A percentile compares a stretch with the other conserved stretches of the same genome.
These are phyloP conservation scores for Hemiprocne comata DNA, from an alignment of 2,113 vertebrate species.

Conservation along the genomic window DNA sequence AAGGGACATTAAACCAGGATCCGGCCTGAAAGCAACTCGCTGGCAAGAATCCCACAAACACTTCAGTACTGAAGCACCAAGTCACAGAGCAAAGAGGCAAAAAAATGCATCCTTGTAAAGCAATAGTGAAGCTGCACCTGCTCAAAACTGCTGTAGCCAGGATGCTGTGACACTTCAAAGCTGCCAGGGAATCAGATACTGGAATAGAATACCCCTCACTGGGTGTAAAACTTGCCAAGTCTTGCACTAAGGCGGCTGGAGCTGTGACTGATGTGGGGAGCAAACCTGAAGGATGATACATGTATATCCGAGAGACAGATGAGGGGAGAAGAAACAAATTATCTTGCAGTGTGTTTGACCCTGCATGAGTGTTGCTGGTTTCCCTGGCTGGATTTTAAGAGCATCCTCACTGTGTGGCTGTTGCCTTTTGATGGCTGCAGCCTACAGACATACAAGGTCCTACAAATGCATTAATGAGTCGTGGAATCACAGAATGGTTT, in stretches of 20 bases:
- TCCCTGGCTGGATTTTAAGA: background rate
- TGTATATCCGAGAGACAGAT: background rate
- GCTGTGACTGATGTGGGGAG: background rate
- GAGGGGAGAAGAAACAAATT: background rate
- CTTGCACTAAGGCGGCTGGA: background rate
- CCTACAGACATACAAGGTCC: background rate
- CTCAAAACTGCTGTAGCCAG: background rate
- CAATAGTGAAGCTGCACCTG: background rate
- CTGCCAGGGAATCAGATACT: background rate
- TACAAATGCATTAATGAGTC: background rate
- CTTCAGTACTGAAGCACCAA: slow-evolving; percentile 17
- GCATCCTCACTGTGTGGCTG: background rate
- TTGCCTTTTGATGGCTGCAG: background rate
- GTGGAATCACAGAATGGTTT: too few species aligned
- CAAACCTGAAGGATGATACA: background rate
- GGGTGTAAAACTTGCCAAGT: background rate
- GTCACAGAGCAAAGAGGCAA: slow-evolving; percentile 9
- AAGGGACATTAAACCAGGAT: background rate
- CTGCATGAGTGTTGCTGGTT: background rate
- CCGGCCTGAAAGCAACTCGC: background rate
- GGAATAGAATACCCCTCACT: background rate
- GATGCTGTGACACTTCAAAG: background rate
- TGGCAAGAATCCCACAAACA: slow-evolving; percentile 10
- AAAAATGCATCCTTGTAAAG: slow-evolving; percentile 27
- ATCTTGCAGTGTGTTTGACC: background rate